Base-by-base conservation (phyloP, 2,888 invertebrate genomes). In the Conchocele bisecta region DNA sequence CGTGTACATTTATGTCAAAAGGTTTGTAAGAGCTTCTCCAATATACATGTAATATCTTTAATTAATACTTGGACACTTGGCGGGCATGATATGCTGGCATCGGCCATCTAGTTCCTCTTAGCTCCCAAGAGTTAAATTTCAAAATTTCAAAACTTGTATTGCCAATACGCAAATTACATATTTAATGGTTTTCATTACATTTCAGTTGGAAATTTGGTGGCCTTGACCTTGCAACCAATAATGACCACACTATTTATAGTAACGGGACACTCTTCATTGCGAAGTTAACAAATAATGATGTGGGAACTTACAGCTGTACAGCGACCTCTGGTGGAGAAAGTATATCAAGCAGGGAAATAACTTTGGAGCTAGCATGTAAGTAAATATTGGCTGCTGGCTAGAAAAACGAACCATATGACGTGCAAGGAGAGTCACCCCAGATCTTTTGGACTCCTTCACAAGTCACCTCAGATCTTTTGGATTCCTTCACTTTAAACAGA, bases 341-440 rank as follows among this genome's bases (percentile, higher is more conserved):
- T 6, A 6, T 72, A 11, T 37, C 37, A 2, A 65, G 65, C 46
- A 65, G 42, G 50, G 35, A 35, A 20, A 63, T 68, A 22, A 39
- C 51, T 17, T 58, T 76, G 5, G 48, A 72, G 17, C 24, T 76
- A 17, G 75, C 75, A 26, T 76, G 75, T 76, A 61, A 60, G 75
- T 68, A 31, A 22, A 35, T 11, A 11, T 35, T 15, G 11, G n/a
- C 11, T 11, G 11, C 11, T 11, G 37, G 37, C 37, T 15, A 35
- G 37, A 11, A 11, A 35, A 15, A 35, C 11, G 37, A 11, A 15
- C 37, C 37, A 11, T 35, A 15, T 11, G 11, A 15, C 11, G 11
- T 35, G 37, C 11, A 35, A 15, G 37, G n/a, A 35, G 11, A 35
- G 11, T 15, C 11, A 15, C 11, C 37, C 37, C n/a, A n/a, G n/a